phyloP scores from a whole-genome alignment of 2,113 vertebrate genomes.

The Philantomba maxwellii region DNA sequence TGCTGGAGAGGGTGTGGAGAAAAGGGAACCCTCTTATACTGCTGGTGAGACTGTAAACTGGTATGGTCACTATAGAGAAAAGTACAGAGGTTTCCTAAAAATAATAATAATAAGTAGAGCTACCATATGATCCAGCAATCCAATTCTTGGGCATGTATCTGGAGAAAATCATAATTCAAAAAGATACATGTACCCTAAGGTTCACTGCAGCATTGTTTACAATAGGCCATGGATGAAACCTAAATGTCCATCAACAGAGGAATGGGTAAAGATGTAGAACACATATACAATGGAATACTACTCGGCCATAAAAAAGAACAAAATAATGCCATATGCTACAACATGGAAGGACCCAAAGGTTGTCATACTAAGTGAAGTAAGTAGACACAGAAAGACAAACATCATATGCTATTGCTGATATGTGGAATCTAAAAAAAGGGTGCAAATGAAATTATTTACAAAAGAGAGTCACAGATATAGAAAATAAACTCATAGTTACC shows the following conservation, averaged over 20 bases:
- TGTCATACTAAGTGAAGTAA: not conserved
- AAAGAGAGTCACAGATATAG: not conserved
- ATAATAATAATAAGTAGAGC: not conserved
- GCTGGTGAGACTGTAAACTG: not conserved
- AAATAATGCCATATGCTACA: not conserved
- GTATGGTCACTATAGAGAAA: not conserved
- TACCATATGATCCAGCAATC: not conserved
- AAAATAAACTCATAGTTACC: not conserved
- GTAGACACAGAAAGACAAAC: not conserved
- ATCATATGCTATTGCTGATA: not conserved
- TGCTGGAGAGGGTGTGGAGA: not conserved
- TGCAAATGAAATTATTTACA: not conserved
- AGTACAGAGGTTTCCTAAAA: not conserved
- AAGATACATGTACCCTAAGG: not conserved
- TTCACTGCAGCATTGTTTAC: not conserved
- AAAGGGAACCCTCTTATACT: not conserved
- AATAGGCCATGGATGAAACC: not conserved
- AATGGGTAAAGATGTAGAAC: not conserved
- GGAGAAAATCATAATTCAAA: not conserved
- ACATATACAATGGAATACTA: not conserved
- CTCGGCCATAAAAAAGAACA: not conserved
- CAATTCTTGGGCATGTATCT: not conserved
- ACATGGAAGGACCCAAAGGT: not conserved
- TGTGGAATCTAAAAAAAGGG: not conserved
- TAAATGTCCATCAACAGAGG: not conserved